Percentiles rank a stretch among this genome's conserved stretches.
phyloP scores from a whole-genome alignment of 64 coral and sea anemone species.

The Acropora yongei region DNA sequence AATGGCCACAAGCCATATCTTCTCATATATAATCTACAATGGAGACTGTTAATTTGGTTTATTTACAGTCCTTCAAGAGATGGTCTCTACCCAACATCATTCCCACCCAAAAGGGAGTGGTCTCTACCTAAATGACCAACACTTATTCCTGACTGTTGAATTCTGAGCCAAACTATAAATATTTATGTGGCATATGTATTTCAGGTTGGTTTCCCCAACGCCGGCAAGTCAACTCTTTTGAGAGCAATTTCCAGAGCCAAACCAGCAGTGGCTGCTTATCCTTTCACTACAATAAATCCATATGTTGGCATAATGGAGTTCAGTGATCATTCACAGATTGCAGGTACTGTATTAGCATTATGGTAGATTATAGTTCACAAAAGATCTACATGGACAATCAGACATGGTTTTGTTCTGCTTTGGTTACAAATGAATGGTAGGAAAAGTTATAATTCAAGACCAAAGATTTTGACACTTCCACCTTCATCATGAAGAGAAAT shows the following conservation, averaged over 20 bases:
- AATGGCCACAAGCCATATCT: too few species aligned
- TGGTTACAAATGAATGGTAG: too few species aligned
- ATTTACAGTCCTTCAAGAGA: not conserved
- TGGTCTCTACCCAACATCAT: not conserved
- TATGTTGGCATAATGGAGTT: constrained; percentile 96
- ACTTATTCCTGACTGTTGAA: too few species aligned
- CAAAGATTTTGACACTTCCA: too few species aligned
- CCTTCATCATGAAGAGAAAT: too few species aligned
- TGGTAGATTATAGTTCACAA: too few species aligned
- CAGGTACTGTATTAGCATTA: constrained; percentile 58
- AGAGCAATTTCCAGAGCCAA: constrained; percentile 88
- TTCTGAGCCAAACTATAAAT: not conserved
- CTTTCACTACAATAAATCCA: constrained; percentile 96
- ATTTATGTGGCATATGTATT: not conserved
- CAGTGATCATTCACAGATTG: constrained; percentile 82
- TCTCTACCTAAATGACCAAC: not conserved
- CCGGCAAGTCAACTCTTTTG: constrained; percentile 95
- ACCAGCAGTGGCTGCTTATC: constrained; percentile 93
- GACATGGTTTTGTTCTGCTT: too few species aligned
- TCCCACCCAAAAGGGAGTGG: not conserved
- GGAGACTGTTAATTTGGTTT: not conserved
- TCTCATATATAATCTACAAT: too few species aligned
- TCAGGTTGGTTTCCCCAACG: constrained; percentile 99
- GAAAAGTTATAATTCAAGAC: too few species aligned
- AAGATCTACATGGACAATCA: too few species aligned